Evolutionary conservation across 2,888 invertebrate genomes (phyloP), one percentile per base, ranked within the genome.

Genomic region (Keiferia lycopersicella): DNA sequence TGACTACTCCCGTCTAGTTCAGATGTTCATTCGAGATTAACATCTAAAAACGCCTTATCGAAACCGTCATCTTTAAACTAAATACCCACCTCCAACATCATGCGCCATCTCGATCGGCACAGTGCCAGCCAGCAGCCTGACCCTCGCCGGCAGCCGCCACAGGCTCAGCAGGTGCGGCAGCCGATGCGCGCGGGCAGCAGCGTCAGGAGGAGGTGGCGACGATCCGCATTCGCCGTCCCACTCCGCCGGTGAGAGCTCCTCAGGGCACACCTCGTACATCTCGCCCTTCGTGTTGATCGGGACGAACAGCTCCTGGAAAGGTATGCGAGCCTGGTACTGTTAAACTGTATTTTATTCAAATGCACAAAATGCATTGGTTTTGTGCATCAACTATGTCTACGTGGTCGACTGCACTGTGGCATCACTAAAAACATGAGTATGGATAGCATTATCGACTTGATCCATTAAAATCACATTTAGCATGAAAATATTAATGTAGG

Each of bases 221-320:
- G 14, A 12, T 77, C 87, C 68, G 89, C 88, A 79, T 83, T 91
- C 74, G 88, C 92, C 77, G 79, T 92, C 88, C 84, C 92, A 89
- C 68, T 93, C 93, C 70, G 86, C 92, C 59, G 91, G 92, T 45
- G 93, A 92, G 77, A 91, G 71, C 88, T 91, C 85, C 79, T 89
- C 84, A 68, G 92, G 87, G 84, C 93, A 82, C 85, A 94, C 83
- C 87, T 95, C 88, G 82, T 95, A 96, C 82, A 96, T 94, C 82
- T 95, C 95, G 53, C 96, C 96, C 81, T 95, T 95, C 62, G 95
- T 94, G 74, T 95, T 94, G 77, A 96, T 92, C 30, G 96, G 95
- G 71, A 95, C 94, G 84, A 95, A 96, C 71, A 95, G 89, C 81
- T 94, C 94, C 94, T 93, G 93, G 71, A 92, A 89, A 41, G 10